Percentiles rank a stretch among this genome's conserved stretches.
These are phyloP conservation scores for Percina caprodes DNA, from an alignment of 2,113 vertebrate genomes.

Conservation along the genomic window DNA sequence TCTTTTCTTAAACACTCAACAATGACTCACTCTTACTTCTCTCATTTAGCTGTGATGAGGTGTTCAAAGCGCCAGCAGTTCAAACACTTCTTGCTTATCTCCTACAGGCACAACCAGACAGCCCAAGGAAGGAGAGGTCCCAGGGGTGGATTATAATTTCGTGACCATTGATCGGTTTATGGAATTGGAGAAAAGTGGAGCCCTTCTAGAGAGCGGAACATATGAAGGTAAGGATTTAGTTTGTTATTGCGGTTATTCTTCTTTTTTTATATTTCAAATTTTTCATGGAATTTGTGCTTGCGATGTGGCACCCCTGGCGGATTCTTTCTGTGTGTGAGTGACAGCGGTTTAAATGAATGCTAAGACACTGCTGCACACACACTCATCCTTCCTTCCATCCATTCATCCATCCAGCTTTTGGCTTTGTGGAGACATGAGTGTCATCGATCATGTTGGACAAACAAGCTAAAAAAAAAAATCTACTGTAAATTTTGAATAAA, in stretches of 20 bases:
- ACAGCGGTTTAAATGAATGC: slow-evolving; percentile 39
- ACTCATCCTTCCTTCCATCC: slow-evolving; percentile 49
- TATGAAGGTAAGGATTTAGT: slow-evolving; percentile 93
- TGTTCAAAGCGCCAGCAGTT: slow-evolving; percentile 8
- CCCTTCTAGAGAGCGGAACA: slow-evolving; percentile 97
- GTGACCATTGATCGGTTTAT: slow-evolving; percentile 97
- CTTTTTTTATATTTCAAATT: slow-evolving; percentile 34
- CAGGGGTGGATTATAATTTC: slow-evolving; percentile 99
- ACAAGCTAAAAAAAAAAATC: slow-evolving; percentile 15
- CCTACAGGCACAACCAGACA: slow-evolving; percentile 95
- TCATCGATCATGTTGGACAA: slow-evolving; percentile 45
- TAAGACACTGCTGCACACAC: slow-evolving; percentile 15
- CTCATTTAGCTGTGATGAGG: slow-evolving; percentile 33
- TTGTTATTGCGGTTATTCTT: slow-evolving; percentile 30
- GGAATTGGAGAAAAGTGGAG: slow-evolving; percentile 98
- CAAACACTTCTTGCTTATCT: slow-evolving; percentile 56
- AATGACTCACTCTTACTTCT: slow-evolving; percentile 13
- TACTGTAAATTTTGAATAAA: slow-evolving; percentile 44
- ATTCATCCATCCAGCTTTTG: slow-evolving; percentile 58
- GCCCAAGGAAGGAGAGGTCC: slow-evolving; percentile 99
- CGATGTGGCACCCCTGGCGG: background rate
- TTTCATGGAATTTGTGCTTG: background rate
- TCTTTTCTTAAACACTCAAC: slow-evolving; percentile 28
- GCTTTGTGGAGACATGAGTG: slow-evolving; percentile 25
- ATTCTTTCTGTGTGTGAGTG: slow-evolving; percentile 31